These are phyloP conservation scores for Trachelus stipa DNA, from an alignment of 2,888 invertebrate species.

Conservation along the genomic window DNA sequence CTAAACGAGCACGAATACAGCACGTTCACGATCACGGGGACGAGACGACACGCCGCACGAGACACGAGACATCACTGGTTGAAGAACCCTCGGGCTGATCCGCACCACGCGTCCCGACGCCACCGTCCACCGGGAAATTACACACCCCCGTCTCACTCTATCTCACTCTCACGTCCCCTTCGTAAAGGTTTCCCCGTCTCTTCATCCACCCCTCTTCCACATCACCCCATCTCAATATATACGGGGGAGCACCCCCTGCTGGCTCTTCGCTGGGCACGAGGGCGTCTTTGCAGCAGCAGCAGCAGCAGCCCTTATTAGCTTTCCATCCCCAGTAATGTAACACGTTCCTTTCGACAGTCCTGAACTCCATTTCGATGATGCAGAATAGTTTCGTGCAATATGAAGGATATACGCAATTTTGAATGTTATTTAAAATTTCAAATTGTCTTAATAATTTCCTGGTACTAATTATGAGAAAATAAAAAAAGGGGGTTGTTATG, in stretches of 20 bases:
- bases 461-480: not conserved
- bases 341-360: not conserved
- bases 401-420: not conserved
- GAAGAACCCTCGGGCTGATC: constrained; percentile 57
- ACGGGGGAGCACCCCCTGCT: constrained; percentile 43
- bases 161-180: not conserved
- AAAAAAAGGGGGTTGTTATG: not conserved
- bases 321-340: constrained; percentile 23
- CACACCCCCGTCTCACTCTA: constrained; percentile 46
- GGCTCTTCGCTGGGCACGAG: constrained; percentile 39
- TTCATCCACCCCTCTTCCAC: constrained; percentile 34
- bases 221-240: constrained; percentile 49
- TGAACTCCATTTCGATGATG: not conserved
- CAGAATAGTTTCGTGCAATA: not conserved
- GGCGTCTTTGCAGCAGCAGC: constrained; percentile 43
- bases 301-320: constrained; percentile 43
- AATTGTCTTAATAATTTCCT: not conserved
- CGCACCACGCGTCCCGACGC: constrained; percentile 53
- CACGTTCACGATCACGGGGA: constrained; percentile 57
- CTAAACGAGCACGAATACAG: constrained; percentile 58
- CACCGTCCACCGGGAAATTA: constrained; percentile 61
- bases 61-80: constrained; percentile 63
- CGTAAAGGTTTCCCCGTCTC: constrained; percentile 11
- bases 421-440: constrained; percentile 15
- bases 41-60: constrained; percentile 56